phyloP scores from a whole-genome alignment of 2,797 vertebrate genomes.

The Gymnodraco acuticeps region DNA sequence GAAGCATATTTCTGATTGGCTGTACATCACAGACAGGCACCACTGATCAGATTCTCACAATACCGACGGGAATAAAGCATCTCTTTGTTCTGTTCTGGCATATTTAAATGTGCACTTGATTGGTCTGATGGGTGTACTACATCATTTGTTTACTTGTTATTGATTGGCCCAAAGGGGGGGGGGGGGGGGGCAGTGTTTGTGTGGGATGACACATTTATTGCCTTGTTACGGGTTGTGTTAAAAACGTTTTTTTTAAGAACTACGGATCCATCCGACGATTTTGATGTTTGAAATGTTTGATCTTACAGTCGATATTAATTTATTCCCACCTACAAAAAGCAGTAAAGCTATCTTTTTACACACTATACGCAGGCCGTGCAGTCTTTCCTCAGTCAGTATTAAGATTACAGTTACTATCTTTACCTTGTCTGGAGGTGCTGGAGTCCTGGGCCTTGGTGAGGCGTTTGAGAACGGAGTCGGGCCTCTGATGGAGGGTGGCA shows the following conservation, averaged over 20 bases:
- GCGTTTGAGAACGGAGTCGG: conserved; percentile 85
- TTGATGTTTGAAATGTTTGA: conserved; percentile 16
- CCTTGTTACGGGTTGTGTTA: conserved; percentile 58
- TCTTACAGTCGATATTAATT: conserved; percentile 15
- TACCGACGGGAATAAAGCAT: conserved; percentile 56
- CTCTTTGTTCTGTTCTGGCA: conserved; percentile 60
- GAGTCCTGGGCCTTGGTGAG: conserved; percentile 69
- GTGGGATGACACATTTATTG: conserved; percentile 58
- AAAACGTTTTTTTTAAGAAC: background rate
- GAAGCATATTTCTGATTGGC: conserved; percentile 53
- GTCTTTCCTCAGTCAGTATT: conserved; percentile 33
- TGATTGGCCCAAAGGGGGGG: conserved; percentile 65
- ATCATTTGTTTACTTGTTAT: conserved; percentile 70
- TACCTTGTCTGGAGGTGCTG: conserved; percentile 70
- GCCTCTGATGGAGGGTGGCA: conserved; percentile 85
- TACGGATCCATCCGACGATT: conserved; percentile 16
- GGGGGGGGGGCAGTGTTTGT: conserved; percentile 32
- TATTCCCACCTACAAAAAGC: conserved; percentile 15
- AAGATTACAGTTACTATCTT: conserved; percentile 52
- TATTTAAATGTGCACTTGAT: conserved; percentile 68
- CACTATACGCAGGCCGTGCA: conserved; percentile 6
- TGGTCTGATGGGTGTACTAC: conserved; percentile 64
- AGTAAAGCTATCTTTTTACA: conserved; percentile 7
- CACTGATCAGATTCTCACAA: conserved; percentile 47
- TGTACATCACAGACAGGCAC: conserved; percentile 56